phyloP scores from a whole-genome alignment of 1,140 invertebrate genomes.

The Magallana gigas region DNA sequence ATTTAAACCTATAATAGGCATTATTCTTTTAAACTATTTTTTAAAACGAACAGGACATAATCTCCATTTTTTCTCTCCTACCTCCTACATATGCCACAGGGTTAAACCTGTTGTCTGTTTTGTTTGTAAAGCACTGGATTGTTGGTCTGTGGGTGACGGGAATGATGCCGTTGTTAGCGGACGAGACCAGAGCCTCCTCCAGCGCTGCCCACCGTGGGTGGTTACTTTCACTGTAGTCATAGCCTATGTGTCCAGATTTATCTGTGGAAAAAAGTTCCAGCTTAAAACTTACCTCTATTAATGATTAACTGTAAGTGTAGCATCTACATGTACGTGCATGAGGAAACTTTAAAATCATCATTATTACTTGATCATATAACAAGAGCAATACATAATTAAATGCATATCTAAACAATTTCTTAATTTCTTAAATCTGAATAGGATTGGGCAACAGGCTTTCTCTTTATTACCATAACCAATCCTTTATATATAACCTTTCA shows the following conservation, averaged over 20 bases:
- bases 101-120: slow-evolving; percentile 84
- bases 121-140: slow-evolving; percentile 83
- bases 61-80: slow-evolving; percentile 64
- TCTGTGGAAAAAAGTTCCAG: neutral
- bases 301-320: neutral
- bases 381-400: no score
- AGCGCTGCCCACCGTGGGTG: slow-evolving; percentile 83
- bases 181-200: slow-evolving; percentile 88
- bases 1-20: no score
- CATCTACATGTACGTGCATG: neutral
- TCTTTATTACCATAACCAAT: no score
- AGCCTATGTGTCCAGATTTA: slow-evolving; percentile 61
- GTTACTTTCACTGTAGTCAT: slow-evolving; percentile 73
- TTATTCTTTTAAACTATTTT: no score
- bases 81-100: slow-evolving; percentile 87
- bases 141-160: slow-evolving; percentile 90
- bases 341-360: no score
- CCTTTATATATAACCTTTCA: no score
- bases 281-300: neutral
- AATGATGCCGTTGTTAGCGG: slow-evolving; percentile 84
- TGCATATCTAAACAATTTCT: no score
- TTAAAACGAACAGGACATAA: no score
- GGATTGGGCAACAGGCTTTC: no score
- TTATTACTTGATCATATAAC: no score
- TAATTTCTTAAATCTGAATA: no score